Conservation (phyloP, 1,140 invertebrate species). For the Cydia amplana region DNA sequence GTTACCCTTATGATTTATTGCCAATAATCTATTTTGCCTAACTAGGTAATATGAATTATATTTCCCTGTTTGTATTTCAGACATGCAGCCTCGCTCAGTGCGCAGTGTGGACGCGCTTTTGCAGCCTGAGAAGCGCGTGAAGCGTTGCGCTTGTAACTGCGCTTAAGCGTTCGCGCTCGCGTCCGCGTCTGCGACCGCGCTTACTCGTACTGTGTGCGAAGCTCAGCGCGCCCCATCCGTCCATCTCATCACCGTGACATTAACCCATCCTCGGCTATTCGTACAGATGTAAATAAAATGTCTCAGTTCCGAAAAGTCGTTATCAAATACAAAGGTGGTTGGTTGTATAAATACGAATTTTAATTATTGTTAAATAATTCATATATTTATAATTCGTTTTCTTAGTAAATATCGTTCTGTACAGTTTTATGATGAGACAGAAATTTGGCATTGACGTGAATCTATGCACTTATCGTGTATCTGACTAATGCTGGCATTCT, state of each 20-base stretch:
- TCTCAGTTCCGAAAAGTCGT: conserved; percentile 45
- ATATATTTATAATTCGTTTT: conserved; percentile 46
- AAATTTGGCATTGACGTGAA: neutral
- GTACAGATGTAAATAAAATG: conserved; percentile 68
- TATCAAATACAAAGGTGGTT: conserved; percentile 47
- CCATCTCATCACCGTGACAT: conserved; percentile 46
- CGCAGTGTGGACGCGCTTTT: conserved; percentile 64
- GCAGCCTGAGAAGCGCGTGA: conserved; percentile 61
- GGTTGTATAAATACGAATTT: conserved; percentile 51
- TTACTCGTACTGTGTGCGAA: conserved; percentile 22
- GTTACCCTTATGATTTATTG: neutral
- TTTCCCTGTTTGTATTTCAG: conserved; percentile 43
- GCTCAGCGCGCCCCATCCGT: conserved; percentile 53
- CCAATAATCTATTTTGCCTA: neutral
- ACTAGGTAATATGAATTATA: neutral
- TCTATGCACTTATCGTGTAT: neutral
- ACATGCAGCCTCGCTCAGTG: conserved; percentile 72
- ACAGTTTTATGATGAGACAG: conserved; percentile 4
- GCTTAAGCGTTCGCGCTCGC: conserved; percentile 40
- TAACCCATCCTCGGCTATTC: conserved; percentile 53
- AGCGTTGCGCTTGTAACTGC: conserved; percentile 70
- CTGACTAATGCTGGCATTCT: neutral
- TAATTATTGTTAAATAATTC: conserved; percentile 50
- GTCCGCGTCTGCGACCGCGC: conserved; percentile 20
- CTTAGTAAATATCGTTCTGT: conserved; percentile 21